Evolutionary conservation across 2,888 invertebrate species (phyloP).

Genomic region (Helleia helle): DNA sequence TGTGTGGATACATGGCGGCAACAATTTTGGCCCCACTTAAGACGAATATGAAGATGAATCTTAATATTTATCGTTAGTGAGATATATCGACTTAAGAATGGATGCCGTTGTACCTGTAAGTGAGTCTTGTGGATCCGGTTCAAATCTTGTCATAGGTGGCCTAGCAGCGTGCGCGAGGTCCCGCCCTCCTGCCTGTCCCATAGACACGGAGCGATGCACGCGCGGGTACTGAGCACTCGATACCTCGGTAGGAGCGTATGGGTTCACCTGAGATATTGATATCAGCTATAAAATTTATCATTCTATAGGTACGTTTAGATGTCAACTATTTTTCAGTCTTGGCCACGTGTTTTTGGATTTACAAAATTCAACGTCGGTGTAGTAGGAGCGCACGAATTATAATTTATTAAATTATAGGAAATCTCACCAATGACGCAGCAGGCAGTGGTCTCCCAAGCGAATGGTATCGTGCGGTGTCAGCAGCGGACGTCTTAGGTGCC

Average conservation of each 20-base stretch:
- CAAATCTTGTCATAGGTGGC: constrained; percentile 32
- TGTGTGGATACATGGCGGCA: too few species aligned
- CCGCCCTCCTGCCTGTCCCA: constrained; percentile 81
- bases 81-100: neutral
- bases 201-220: constrained; percentile 90
- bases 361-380: too few species aligned
- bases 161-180: constrained; percentile 43
- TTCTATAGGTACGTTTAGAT: too few species aligned
- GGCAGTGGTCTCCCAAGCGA: constrained; percentile 51
- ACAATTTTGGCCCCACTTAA: too few species aligned
- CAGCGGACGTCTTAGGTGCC: constrained; percentile 57
- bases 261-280: constrained; percentile 6
- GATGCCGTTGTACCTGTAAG: constrained; percentile 47
- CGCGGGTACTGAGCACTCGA: constrained; percentile 55
- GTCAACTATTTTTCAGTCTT: too few species aligned
- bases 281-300: too few species aligned
- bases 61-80: too few species aligned
- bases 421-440: constrained; percentile 14
- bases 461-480: constrained; percentile 45
- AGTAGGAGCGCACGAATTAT: too few species aligned
- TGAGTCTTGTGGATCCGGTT: constrained; percentile 43
- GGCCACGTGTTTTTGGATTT: too few species aligned
- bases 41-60: too few species aligned
- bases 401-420: too few species aligned
- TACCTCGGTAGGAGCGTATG: constrained; percentile 11